phyloP scores from a whole-genome alignment of 2,888 invertebrate species.

The Zygothrica quintamaculata region DNA sequence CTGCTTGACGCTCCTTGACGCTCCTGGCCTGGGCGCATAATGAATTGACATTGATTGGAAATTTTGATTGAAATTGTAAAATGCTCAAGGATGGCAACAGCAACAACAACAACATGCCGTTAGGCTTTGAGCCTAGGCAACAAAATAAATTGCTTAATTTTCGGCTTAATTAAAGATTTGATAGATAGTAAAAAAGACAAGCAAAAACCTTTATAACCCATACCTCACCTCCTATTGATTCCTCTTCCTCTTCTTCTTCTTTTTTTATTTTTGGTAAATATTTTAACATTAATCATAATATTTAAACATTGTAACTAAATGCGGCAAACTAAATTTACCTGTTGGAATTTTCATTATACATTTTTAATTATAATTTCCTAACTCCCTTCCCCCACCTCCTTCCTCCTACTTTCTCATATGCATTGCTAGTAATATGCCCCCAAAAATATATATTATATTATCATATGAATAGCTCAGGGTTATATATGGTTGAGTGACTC shows the following conservation, averaged over 20 bases:
- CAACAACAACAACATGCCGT: conserved; percentile 19
- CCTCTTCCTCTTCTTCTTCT: neutral
- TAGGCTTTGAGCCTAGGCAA: conserved; percentile 38
- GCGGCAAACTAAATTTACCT: conserved; percentile 4
- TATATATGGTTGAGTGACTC: no score
- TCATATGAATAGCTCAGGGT: no score
- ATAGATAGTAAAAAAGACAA: conserved; percentile 36
- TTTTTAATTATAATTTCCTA: conserved; percentile 47
- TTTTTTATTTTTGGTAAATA: conserved; percentile 16
- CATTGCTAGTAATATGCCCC: no score
- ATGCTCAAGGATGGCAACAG: conserved; percentile 47
- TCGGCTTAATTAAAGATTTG: conserved; percentile 80
- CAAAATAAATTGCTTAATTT: conserved; percentile 80
- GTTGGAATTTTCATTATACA: conserved; percentile 25
- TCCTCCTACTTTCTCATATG: no score
- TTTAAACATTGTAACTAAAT: no score
- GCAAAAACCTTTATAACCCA: neutral
- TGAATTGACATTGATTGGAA: conserved; percentile 84
- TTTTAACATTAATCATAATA: conserved; percentile 53
- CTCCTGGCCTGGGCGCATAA: conserved; percentile 58
- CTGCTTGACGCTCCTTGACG: conserved; percentile 8
- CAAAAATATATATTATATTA: no score
- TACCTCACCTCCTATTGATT: neutral
- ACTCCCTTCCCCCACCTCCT: no score
- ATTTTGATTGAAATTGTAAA: conserved; percentile 83